Evolutionary conservation across 2,888 invertebrate genomes (phyloP).

Genomic region (Salpingus planirostris): DNA sequence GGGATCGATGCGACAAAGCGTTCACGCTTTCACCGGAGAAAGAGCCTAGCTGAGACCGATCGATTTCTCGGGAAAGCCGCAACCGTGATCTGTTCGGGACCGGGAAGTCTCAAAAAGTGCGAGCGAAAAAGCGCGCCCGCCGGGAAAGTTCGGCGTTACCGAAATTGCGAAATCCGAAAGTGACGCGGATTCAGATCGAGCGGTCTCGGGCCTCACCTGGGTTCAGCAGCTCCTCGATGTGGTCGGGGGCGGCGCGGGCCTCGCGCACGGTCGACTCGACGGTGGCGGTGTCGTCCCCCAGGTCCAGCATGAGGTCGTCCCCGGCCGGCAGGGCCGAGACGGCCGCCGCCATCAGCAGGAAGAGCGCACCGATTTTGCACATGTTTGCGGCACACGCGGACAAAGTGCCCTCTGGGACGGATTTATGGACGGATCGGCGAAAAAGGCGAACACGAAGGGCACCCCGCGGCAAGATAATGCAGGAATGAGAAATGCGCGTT

Average conservation of each 20-base stretch:
- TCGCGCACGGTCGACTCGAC: constrained; percentile 51
- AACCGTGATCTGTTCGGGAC: too few species aligned
- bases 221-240: constrained; percentile 30
- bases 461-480: constrained; percentile 11
- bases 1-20: too few species aligned
- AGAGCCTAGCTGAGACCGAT: too few species aligned
- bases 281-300: constrained; percentile 46
- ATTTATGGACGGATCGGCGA: constrained; percentile 18
- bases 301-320: constrained; percentile 24
- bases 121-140: too few species aligned
- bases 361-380: constrained; percentile 9
- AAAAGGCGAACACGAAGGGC: too few species aligned
- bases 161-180: too few species aligned
- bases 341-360: constrained; percentile 7
- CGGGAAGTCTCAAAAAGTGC: too few species aligned
- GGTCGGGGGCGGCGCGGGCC: constrained; percentile 42
- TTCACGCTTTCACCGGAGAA: too few species aligned
- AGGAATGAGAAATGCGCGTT: constrained; percentile 9
- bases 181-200: too few species aligned
- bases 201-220: constrained; percentile 31
- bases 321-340: constrained; percentile 15
- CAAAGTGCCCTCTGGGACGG: constrained; percentile 6
- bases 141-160: too few species aligned
- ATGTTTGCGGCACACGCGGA: constrained; percentile 13
- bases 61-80: too few species aligned